Percentiles rank a stretch among this genome's conserved stretches.
Evolutionary conservation across 2,113 vertebrate genomes (phyloP).

Genomic region (Podarcis raffonei): DNA sequence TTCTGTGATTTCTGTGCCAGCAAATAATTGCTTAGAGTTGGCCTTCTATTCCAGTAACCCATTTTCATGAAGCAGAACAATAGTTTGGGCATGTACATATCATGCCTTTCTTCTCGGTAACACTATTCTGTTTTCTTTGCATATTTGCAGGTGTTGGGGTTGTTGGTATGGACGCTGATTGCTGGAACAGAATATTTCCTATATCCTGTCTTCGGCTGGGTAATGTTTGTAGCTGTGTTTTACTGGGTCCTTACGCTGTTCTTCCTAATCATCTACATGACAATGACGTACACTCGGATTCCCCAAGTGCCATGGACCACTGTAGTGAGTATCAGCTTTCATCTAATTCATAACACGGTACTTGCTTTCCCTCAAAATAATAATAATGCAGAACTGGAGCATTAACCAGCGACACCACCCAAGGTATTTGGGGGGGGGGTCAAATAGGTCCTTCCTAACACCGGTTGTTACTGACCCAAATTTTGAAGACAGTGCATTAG

Average conservation of each 20-base stretch:
- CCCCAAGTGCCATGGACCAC: conserved; percentile 88
- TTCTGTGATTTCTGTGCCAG: neutral
- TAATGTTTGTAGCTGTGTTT: conserved; percentile 90
- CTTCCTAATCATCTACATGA: conserved; percentile 89
- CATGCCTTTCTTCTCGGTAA: neutral
- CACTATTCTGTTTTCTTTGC: conserved; percentile 14
- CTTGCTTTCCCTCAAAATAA: no score
- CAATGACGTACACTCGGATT: conserved; percentile 85
- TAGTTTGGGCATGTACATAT: neutral
- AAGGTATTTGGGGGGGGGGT: no score
- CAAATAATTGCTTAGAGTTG: neutral
- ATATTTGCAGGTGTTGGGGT: conserved; percentile 81
- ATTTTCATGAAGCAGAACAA: neutral
- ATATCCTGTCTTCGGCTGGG: conserved; percentile 87
- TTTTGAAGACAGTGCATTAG: no score
- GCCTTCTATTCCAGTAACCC: neutral
- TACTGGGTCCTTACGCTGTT: conserved; percentile 90
- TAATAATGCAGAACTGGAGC: no score
- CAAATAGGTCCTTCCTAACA: no score
- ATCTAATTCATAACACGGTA: neutral
- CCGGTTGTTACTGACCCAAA: no score
- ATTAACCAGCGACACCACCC: no score
- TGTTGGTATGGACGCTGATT: conserved; percentile 93
- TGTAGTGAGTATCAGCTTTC: conserved; percentile 77
- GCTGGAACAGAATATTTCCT: conserved; percentile 90